Evolutionary conservation across 2,888 invertebrate genomes (phyloP).

Genomic region (Himalopsyche japonica): DNA sequence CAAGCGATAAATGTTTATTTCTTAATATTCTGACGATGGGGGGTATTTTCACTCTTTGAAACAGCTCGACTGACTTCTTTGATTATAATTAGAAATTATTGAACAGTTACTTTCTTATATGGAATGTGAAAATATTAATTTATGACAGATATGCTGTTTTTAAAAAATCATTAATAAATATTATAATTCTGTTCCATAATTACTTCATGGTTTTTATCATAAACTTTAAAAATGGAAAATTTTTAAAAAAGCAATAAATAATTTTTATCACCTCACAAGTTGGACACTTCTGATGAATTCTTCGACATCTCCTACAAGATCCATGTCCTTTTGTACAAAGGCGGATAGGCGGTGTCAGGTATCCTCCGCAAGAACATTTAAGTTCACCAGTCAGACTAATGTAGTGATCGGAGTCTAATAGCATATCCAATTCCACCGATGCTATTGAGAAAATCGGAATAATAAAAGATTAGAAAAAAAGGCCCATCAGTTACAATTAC

Average conservation of each 20-base stretch:
- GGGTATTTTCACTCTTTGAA: no score
- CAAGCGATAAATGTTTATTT: no score
- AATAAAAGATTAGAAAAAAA: not conserved
- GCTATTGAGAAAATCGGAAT: not conserved
- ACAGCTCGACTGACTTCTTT: no score
- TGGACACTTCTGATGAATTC: constrained; percentile 22
- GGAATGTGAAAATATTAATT: no score
- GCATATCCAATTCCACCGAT: constrained; percentile 41
- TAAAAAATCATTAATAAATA: no score
- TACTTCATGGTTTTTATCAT: no score
- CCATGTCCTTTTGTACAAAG: constrained; percentile 59
- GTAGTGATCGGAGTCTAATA: constrained; percentile 58
- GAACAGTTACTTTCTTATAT: no score
- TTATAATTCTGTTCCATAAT: no score
- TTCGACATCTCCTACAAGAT: constrained; percentile 50
- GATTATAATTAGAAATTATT: no score
- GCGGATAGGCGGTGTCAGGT: constrained; percentile 58
- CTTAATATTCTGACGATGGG: no score
- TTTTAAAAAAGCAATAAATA: not conserved
- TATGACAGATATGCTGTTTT: no score
- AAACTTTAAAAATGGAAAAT: no score
- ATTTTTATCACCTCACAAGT: constrained; percentile 23
- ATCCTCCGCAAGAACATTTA: constrained; percentile 56
- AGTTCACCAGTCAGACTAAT: constrained; percentile 56
- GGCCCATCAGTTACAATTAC: not conserved